Percentiles rank a stretch among this genome's conserved stretches.
Evolutionary conservation across 2,113 vertebrate genomes (phyloP).

Genomic region (Sylvietta virens): DNA sequence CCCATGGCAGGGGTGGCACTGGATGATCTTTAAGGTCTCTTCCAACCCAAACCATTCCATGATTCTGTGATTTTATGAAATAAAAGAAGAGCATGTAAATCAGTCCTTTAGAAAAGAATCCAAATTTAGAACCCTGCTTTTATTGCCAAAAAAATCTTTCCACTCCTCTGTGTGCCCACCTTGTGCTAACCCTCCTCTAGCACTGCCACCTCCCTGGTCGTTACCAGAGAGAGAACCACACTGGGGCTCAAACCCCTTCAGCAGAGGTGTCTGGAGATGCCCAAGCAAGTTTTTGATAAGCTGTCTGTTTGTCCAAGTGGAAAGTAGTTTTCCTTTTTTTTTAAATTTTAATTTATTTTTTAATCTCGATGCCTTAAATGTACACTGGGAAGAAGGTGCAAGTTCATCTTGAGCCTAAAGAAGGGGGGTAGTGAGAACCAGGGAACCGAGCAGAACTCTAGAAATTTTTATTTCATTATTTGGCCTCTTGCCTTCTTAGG

Average conservation of each 20-base stretch:
- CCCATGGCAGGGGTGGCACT: background rate
- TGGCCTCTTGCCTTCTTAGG: background rate
- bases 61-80: background rate
- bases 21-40: background rate
- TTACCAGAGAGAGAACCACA: background rate
- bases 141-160: background rate
- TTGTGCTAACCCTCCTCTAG: background rate
- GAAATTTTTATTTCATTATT: background rate
- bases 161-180: background rate
- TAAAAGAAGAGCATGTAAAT: background rate
- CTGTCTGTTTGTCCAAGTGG: background rate
- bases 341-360: background rate
- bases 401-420: background rate
- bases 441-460: background rate
- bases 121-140: background rate
- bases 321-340: background rate
- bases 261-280: background rate
- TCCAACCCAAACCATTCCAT: background rate
- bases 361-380: background rate
- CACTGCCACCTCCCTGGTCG: background rate
- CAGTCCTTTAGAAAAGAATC: background rate
- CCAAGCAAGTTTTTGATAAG: background rate
- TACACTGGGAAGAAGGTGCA: background rate
- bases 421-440: background rate
- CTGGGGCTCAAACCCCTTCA: background rate